A percentile compares a stretch with the other conserved stretches of the same genome.
Evolutionary conservation across 2,888 invertebrate genomes (phyloP).

Genomic region (Yponomeuta sedellus): DNA sequence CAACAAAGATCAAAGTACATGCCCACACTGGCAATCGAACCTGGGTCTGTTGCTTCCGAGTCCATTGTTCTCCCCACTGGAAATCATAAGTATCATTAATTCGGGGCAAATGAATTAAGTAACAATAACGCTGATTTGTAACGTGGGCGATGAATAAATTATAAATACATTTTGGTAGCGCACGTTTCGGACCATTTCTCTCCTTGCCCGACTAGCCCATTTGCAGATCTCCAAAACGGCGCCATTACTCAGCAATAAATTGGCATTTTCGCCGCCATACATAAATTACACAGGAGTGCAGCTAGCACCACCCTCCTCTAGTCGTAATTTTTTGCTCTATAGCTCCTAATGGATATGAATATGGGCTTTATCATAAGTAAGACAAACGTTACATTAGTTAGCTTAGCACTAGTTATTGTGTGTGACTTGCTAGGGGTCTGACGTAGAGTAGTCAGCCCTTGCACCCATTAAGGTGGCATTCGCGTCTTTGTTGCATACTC

Average conservation of each 20-base stretch:
- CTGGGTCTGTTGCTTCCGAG: no score
- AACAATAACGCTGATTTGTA: neutral
- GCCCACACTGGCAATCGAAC: no score
- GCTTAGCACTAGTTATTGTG: neutral
- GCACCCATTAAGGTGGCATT: no score
- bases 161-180: slow-evolving; percentile 67
- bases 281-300: slow-evolving; percentile 69
- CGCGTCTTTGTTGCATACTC: no score
- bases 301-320: slow-evolving; percentile 42
- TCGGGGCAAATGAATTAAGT: neutral
- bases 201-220: slow-evolving; percentile 72
- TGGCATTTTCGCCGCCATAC: slow-evolving; percentile 75
- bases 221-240: slow-evolving; percentile 73
- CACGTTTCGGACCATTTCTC: slow-evolving; percentile 70
- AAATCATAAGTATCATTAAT: neutral
- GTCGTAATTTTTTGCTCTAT: neutral
- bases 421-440: neutral
- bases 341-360: neutral
- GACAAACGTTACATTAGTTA: neutral
- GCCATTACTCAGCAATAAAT: slow-evolving; percentile 76
- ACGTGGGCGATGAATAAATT: slow-evolving; percentile 60
- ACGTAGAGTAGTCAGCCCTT: neutral
- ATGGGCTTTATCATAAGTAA: neutral
- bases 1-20: no score
- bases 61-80: no score